Conservation (phyloP, 2,113 vertebrate species). For the Apodemus speciosus region DNA sequence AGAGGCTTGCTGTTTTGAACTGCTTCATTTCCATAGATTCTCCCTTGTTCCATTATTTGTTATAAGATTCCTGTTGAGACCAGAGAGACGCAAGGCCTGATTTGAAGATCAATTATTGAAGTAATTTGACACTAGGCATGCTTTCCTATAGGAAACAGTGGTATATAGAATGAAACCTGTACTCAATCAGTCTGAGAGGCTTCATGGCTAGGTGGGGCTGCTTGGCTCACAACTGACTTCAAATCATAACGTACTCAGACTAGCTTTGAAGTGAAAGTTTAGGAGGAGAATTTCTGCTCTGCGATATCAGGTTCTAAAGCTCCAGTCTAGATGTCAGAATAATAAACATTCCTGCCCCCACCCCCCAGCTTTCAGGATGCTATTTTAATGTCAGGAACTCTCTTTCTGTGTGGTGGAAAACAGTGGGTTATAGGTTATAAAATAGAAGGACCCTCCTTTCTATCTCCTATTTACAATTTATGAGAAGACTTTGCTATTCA, state of each 20-base stretch:
- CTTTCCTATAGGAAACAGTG: not conserved
- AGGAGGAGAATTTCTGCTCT: not conserved
- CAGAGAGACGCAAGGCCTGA: not conserved
- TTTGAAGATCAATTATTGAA: not conserved
- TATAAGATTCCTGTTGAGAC: not conserved
- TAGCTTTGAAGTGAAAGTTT: not conserved
- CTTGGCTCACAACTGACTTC: not conserved
- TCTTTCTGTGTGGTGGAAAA: not conserved
- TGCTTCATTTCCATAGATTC: not conserved
- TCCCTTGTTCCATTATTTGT: not conserved
- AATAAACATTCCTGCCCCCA: not conserved
- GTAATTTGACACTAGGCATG: not conserved
- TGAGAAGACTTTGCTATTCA: not conserved
- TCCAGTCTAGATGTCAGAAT: not conserved
- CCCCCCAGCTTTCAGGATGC: not conserved
- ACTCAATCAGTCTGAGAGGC: not conserved
- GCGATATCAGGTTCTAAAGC: not conserved
- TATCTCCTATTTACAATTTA: not conserved
- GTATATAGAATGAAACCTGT: not conserved
- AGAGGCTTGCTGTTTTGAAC: not conserved
- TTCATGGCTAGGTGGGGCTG: not conserved
- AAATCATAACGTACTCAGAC: not conserved
- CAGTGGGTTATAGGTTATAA: not conserved
- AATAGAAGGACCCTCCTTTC: not conserved
- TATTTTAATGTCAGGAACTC: not conserved